Evolutionary conservation across 2,888 invertebrate genomes (phyloP).

Genomic region (Ennomos quercinarius): DNA sequence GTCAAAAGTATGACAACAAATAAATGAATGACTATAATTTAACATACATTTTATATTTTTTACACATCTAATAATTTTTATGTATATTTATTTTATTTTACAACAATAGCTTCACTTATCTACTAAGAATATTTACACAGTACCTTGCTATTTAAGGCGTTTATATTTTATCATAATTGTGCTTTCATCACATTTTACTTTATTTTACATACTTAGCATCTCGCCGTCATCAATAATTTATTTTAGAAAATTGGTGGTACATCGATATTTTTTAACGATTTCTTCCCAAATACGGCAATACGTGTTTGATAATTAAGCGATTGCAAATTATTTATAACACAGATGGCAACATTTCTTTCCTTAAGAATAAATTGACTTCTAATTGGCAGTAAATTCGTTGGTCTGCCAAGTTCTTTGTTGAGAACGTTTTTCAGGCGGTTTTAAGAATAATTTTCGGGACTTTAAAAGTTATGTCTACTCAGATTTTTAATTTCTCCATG

Average conservation of each 20-base stretch:
- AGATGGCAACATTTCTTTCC: too few relatives aligned
- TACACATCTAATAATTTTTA: conserved; percentile 27
- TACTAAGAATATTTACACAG: conserved; percentile 22
- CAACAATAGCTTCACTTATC: conserved; percentile 9
- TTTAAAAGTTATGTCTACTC: too few relatives aligned
- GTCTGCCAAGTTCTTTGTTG: conserved; percentile 1
- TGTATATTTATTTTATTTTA: conserved; percentile 5
- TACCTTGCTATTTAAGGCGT: conserved; percentile 28
- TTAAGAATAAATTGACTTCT: conserved; percentile 28
- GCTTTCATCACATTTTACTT: conserved; percentile 12
- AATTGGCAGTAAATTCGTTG: conserved; percentile 20
- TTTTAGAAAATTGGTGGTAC: background rate
- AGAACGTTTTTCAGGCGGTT: too few relatives aligned
- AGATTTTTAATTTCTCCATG: too few relatives aligned
- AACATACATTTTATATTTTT: conserved; percentile 37
- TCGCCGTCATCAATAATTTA: background rate
- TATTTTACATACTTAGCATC: background rate
- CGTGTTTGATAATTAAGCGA: background rate
- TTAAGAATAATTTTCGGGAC: background rate
- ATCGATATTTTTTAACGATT: too few relatives aligned
- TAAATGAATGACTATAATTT: conserved; percentile 52
- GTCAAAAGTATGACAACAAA: conserved; percentile 53
- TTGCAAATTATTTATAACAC: background rate
- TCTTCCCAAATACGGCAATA: background rate
- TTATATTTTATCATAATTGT: conserved; percentile 25